Evolutionary conservation across 2,888 invertebrate species (phyloP).

Genomic region (Polymixis flavicincta): DNA sequence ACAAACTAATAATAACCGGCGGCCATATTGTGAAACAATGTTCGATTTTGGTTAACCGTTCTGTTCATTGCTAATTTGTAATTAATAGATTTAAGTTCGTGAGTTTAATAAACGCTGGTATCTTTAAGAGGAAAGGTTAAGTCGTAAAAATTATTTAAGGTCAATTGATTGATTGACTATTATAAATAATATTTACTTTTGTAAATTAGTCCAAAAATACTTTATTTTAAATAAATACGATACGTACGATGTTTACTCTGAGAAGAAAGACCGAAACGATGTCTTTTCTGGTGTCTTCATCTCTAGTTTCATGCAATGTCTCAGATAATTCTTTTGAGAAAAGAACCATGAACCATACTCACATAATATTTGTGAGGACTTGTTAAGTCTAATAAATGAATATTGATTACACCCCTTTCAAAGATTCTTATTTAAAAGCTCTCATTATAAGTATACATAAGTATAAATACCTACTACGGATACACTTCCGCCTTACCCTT

Average conservation of each 20-base stretch:
- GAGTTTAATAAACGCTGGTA: neutral
- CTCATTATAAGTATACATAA: no score
- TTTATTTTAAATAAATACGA: no score
- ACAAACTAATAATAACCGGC: conserved; percentile 42
- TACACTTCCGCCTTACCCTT: no score
- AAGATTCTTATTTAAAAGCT: neutral
- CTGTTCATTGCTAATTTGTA: conserved; percentile 24
- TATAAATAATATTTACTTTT: neutral
- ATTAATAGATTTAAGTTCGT: conserved; percentile 42
- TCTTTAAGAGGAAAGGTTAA: neutral
- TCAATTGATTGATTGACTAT: no score
- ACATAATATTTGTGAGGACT: neutral
- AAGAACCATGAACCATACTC: neutral
- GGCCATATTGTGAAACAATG: conserved; percentile 54
- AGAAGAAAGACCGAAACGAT: no score
- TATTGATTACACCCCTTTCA: neutral
- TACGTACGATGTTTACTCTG: no score
- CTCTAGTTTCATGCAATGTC: no score
- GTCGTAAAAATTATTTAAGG: no score
- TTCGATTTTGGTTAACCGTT: conserved; percentile 28
- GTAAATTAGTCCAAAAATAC: neutral
- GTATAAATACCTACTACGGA: no score
- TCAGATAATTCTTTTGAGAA: no score
- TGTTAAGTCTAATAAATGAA: neutral
- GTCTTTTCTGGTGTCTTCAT: no score